These are phyloP conservation scores for Microplitis mediator DNA, from an alignment of 1,140 invertebrate genomes.

Conservation along the genomic window DNA sequence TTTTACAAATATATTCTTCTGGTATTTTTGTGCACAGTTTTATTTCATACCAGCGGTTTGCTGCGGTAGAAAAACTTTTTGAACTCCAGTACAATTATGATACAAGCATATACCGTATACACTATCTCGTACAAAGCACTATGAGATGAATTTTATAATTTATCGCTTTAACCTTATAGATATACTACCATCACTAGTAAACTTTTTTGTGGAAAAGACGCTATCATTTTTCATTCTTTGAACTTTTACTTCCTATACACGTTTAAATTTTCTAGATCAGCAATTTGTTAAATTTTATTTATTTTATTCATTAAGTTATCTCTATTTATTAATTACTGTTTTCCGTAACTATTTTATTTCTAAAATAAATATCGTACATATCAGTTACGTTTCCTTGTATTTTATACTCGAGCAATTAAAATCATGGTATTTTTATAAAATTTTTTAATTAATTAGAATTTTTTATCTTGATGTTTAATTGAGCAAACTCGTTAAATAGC, in stretches of 20 bases:
- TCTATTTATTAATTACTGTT: no score
- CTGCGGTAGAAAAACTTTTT: constrained; percentile 32
- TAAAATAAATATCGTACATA: no score
- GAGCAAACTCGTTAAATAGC: no score
- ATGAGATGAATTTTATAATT: constrained; percentile 44
- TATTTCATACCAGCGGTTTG: constrained; percentile 14
- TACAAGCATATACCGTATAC: constrained; percentile 21
- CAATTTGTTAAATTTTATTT: no score
- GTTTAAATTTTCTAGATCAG: no score
- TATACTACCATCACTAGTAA: neutral
- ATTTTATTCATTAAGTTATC: no score
- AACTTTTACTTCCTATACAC: neutral
- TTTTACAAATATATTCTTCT: constrained; percentile 4
- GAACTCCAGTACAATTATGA: constrained; percentile 35
- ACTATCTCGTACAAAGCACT: constrained; percentile 4
- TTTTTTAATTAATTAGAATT: no score
- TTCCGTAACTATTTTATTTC: no score
- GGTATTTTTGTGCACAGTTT: constrained; percentile 9
- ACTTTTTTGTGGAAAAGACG: neutral
- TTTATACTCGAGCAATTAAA: no score
- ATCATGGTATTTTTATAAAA: no score
- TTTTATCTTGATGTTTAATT: no score
- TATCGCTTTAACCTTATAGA: constrained; percentile 31
- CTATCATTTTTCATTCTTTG: constrained; percentile 6
- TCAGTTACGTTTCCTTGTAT: no score